Evolutionary conservation across 2,797 vertebrate species (phyloP).

Genomic region (Sphaeramia orbicularis): DNA sequence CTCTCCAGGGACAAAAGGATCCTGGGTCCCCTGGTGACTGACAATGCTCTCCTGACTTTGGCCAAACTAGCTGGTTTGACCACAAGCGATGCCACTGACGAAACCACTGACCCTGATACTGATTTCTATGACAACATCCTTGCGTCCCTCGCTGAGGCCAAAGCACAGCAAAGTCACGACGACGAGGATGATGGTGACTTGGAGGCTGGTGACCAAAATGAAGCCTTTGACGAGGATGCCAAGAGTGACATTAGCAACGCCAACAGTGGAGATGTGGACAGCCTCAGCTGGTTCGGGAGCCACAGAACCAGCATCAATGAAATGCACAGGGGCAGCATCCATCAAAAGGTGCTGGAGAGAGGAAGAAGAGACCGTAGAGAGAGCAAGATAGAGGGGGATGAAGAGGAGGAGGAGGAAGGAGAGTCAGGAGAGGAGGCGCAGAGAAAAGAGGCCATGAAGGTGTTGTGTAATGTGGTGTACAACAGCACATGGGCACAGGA

Average conservation of each 20-base stretch:
- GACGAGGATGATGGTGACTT: slow-evolving; percentile 37
- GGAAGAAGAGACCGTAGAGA: slow-evolving; percentile 76
- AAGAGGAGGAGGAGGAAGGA: slow-evolving; percentile 62
- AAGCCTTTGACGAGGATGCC: slow-evolving; percentile 46
- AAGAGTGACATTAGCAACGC: slow-evolving; percentile 45
- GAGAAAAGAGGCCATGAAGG: slow-evolving; percentile 87
- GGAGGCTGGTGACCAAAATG: slow-evolving; percentile 6
- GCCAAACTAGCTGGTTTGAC: slow-evolving; percentile 78
- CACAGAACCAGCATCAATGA: slow-evolving; percentile 66
- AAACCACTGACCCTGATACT: slow-evolving; percentile 52
- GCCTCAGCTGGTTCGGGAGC: slow-evolving; percentile 50
- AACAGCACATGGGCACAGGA: slow-evolving; percentile 87
- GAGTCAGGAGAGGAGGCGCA: slow-evolving; percentile 74
- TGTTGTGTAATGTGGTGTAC: slow-evolving; percentile 87
- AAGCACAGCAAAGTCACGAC: slow-evolving; percentile 26
- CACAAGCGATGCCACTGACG: slow-evolving; percentile 26
- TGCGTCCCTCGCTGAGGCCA: slow-evolving; percentile 63
- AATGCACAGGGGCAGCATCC: slow-evolving; percentile 44
- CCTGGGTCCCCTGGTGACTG: slow-evolving; percentile 81
- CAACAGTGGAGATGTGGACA: slow-evolving; percentile 59
- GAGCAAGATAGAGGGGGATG: slow-evolving; percentile 72
- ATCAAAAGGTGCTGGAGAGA: slow-evolving; percentile 65
- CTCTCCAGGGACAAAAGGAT: slow-evolving; percentile 86
- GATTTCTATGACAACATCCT: slow-evolving; percentile 77
- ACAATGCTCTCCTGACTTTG: slow-evolving; percentile 74